These are phyloP conservation scores for Darevskia nairensis DNA, from an alignment of 2,797 vertebrate species.

Conservation along the genomic window DNA sequence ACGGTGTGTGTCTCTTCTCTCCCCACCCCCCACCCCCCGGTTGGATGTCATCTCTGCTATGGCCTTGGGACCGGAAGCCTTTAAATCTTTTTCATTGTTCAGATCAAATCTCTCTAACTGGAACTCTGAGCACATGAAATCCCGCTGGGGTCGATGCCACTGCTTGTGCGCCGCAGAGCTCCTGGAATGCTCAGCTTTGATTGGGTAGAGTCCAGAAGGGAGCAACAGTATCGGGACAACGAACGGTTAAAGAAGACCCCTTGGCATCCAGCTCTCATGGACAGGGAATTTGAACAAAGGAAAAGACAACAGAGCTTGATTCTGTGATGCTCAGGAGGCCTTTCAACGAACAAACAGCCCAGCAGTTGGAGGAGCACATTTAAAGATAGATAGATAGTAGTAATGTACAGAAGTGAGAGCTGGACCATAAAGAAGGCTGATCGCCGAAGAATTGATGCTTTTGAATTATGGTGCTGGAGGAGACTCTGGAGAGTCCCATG, in stretches of 20 bases:
- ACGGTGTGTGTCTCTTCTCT: neutral
- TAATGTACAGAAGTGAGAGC: too few species aligned
- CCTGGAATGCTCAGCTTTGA: neutral
- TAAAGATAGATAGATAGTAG: neutral
- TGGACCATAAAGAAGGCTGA: too few species aligned
- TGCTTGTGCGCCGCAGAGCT: neutral
- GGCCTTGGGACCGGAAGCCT: neutral
- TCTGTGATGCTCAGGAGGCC: neutral
- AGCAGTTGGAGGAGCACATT: neutral
- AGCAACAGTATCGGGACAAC: neutral
- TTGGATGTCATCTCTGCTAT: neutral
- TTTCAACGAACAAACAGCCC: constrained; percentile 23
- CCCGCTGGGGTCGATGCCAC: neutral
- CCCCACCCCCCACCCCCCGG: too few species aligned
- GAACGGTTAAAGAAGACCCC: neutral
- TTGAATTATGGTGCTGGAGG: too few species aligned
- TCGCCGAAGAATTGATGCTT: too few species aligned
- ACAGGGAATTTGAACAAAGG: constrained; percentile 22
- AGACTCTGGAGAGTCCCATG: too few species aligned
- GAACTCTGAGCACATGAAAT: neutral
- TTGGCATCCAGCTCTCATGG: neutral
- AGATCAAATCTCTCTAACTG: neutral
- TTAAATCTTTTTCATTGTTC: constrained; percentile 1
- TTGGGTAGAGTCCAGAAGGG: neutral
- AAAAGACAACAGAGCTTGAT: constrained; percentile 26